Percentiles rank a stretch among this genome's conserved stretches.
phyloP scores from a whole-genome alignment of 2,797 vertebrate species.

The Vespertilio murinus region DNA sequence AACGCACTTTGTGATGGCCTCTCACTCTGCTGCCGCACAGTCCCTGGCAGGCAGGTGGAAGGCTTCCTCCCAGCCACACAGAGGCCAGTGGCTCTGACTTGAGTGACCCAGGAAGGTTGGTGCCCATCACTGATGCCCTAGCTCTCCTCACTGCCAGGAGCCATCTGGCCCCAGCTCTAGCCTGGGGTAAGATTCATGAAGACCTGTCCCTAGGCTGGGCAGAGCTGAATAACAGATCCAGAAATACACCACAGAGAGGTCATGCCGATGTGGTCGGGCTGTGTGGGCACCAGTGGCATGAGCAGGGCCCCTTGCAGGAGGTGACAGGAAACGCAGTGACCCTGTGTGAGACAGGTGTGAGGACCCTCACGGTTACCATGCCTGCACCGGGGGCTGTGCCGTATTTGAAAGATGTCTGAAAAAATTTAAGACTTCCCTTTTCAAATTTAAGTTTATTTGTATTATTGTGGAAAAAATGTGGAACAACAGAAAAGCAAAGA shows the following conservation, averaged over 20 bases:
- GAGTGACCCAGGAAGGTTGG: accelerated
- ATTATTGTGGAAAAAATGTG: not conserved
- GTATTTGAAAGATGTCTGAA: not conserved
- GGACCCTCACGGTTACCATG: accelerated
- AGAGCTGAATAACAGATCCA: accelerated
- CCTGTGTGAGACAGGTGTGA: accelerated
- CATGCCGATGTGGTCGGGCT: accelerated
- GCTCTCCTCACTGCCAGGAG: not conserved
- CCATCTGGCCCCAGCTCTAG: not conserved
- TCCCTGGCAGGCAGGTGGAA: accelerated
- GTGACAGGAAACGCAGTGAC: accelerated
- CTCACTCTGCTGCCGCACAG: accelerated
- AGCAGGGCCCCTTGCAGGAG: accelerated
- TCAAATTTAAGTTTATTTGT: not conserved
- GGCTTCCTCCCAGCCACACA: accelerated
- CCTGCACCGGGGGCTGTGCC: accelerated
- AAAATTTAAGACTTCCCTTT: not conserved
- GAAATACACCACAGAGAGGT: accelerated
- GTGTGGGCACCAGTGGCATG: accelerated
- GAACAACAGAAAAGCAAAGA: not conserved
- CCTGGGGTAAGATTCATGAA: not conserved
- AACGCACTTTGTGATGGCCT: not conserved
- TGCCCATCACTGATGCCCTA: too few relatives aligned
- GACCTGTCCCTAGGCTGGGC: not conserved
- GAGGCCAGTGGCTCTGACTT: not conserved